A percentile compares a stretch with the other conserved stretches of the same genome.
phyloP scores from a whole-genome alignment of 2,797 vertebrate genomes.

The Chanos chanos region DNA sequence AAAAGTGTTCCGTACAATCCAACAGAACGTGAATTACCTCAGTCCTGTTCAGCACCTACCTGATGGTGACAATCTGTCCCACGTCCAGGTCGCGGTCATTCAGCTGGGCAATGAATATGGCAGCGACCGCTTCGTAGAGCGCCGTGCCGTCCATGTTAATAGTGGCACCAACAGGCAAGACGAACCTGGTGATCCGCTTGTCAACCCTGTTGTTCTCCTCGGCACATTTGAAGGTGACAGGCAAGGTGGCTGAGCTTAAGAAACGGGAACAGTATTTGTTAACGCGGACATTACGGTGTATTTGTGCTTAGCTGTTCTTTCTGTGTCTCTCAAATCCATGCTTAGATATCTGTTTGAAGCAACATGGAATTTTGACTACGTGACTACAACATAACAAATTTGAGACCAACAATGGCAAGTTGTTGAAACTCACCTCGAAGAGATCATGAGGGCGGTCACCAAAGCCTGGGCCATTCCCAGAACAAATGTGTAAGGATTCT shows the following conservation, averaged over 20 bases:
- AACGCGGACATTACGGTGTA: no score
- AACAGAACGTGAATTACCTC: no score
- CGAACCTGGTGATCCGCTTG: slow-evolving; percentile 94
- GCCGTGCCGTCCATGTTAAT: slow-evolving; percentile 99
- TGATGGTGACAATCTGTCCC: slow-evolving; percentile 93
- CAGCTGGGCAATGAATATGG: slow-evolving; percentile 93
- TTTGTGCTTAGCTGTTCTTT: no score
- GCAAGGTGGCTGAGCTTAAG: slow-evolving; percentile 90
- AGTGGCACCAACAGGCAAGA: slow-evolving; percentile 93
- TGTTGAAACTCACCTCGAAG: slow-evolving; percentile 83
- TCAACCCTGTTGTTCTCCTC: slow-evolving; percentile 93
- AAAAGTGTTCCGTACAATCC: no score
- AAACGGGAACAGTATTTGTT: neutral
- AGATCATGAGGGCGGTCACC: slow-evolving; percentile 96
- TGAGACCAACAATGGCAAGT: no score
- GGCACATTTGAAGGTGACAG: slow-evolving; percentile 92
- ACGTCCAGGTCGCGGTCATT: slow-evolving; percentile 83
- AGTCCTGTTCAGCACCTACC: no score
- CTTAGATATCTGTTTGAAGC: no score
- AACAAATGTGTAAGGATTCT: slow-evolving; percentile 89
- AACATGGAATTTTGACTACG: no score
- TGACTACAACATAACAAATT: neutral
- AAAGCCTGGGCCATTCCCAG: slow-evolving; percentile 95
- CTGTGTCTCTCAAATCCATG: no score
- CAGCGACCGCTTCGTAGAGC: slow-evolving; percentile 94